Percentiles rank a stretch among this genome's conserved stretches.
Conservation (phyloP, 1,140 invertebrate species). For the Drosophila tsacasi region DNA sequence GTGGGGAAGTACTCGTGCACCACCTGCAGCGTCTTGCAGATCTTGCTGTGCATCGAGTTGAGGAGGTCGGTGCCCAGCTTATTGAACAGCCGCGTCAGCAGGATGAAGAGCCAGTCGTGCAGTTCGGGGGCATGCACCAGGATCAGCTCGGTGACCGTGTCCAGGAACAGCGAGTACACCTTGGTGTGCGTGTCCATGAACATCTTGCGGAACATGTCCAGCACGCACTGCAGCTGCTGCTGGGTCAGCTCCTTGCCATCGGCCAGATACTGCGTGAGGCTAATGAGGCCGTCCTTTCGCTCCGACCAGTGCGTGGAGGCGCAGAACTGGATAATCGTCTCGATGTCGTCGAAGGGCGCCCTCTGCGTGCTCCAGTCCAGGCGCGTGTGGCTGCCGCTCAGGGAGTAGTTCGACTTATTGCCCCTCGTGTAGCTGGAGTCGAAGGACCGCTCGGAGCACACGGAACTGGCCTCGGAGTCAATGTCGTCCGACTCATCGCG, state of each 20-base stretch:
- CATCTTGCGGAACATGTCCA: slow-evolving; percentile 97
- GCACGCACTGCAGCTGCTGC: slow-evolving; percentile 79
- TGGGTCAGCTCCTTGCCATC: slow-evolving; percentile 80
- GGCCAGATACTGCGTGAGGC: slow-evolving; percentile 87
- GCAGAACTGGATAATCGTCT: slow-evolving; percentile 94
- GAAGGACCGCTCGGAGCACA: slow-evolving; percentile 96
- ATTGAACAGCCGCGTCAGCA: slow-evolving; percentile 91
- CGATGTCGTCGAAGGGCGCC: slow-evolving; percentile 90
- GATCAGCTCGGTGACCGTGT: slow-evolving; percentile 95
- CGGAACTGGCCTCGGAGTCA: slow-evolving; percentile 97
- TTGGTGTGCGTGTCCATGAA: slow-evolving; percentile 99
- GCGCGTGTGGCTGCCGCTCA: slow-evolving; percentile 92
- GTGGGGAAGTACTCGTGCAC: slow-evolving; percentile 91
- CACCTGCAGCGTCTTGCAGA: slow-evolving; percentile 94
- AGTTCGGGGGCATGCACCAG: slow-evolving; percentile 94
- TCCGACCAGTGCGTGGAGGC: slow-evolving; percentile 96
- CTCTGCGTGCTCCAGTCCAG: slow-evolving; percentile 87
- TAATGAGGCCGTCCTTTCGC: slow-evolving; percentile 95
- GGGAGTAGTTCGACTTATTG: slow-evolving; percentile 87
- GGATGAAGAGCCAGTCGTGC: slow-evolving; percentile 95
- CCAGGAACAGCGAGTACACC: slow-evolving; percentile 96
- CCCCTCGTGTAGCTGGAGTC: slow-evolving; percentile 89
- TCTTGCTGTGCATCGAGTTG: slow-evolving; percentile 95
- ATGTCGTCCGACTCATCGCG: slow-evolving; percentile 93
- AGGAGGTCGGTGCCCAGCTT: slow-evolving; percentile 96